Evolutionary conservation across 1,140 invertebrate species (phyloP).

Genomic region (Streblospio benedicti): DNA sequence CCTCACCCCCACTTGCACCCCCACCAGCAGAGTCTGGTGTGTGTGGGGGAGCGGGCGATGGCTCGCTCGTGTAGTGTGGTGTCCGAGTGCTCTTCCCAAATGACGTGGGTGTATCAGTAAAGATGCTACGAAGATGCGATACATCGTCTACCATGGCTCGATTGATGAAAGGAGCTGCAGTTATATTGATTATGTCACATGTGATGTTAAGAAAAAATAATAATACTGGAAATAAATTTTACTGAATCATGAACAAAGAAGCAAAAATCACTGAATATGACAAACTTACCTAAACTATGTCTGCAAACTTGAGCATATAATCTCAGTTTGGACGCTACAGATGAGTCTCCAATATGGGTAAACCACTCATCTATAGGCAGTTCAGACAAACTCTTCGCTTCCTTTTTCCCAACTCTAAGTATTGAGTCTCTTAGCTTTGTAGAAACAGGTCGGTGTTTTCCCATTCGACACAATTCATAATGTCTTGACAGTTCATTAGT

Average conservation of each 20-base stretch:
- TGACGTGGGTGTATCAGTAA: too few species aligned
- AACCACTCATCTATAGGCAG: constrained; percentile 86
- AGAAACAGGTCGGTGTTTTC: constrained; percentile 76
- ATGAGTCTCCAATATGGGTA: constrained; percentile 59
- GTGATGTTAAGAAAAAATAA: too few species aligned
- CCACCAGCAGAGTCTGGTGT: too few species aligned
- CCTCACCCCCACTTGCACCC: too few species aligned
- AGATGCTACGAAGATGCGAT: too few species aligned
- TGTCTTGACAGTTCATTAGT: constrained; percentile 85
- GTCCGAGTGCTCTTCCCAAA: too few species aligned
- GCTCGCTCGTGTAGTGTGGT: too few species aligned
- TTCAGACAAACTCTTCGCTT: constrained; percentile 55
- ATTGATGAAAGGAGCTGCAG: too few species aligned
- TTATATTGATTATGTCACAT: too few species aligned
- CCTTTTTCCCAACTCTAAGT: constrained; percentile 68
- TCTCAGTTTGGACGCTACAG: constrained; percentile 56
- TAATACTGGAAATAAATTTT: too few species aligned
- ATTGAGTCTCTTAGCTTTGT: constrained; percentile 79
- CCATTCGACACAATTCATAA: constrained; percentile 85
- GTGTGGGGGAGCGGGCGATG: too few species aligned
- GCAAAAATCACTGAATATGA: neutral
- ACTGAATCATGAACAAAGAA: neutral
- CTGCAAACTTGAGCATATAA: constrained; percentile 70
- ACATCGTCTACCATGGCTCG: too few species aligned
- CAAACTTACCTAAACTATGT: constrained; percentile 36